Percentiles rank a stretch among this genome's conserved stretches.
Evolutionary conservation across 2,888 invertebrate genomes (phyloP).

Genomic region (Teleiodes luculella): DNA sequence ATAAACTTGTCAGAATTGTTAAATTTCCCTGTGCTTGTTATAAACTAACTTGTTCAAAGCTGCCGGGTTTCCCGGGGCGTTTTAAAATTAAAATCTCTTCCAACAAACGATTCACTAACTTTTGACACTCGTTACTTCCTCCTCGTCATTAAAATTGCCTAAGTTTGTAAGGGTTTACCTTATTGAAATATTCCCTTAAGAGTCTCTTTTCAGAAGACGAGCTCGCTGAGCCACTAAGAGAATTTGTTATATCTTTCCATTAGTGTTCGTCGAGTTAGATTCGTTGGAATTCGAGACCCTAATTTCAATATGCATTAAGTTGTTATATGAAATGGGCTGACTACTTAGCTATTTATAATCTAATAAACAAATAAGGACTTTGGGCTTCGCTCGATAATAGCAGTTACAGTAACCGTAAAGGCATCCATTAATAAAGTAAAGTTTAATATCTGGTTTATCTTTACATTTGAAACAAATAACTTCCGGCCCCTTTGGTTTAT

Average conservation of each 20-base stretch:
- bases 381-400: no score
- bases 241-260: conserved; percentile 32
- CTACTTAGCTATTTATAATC: no score
- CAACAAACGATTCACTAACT: neutral
- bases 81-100: neutral
- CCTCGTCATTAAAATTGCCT: neutral
- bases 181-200: conserved; percentile 10
- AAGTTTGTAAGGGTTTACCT: neutral
- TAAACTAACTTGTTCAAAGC: neutral
- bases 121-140: neutral
- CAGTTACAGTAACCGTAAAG: no score
- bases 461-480: neutral
- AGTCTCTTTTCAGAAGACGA: conserved; percentile 32
- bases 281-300: neutral
- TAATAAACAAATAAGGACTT: no score
- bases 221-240: conserved; percentile 40
- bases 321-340: no score
- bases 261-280: neutral
- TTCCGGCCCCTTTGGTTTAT: neutral
- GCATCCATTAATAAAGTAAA: no score
- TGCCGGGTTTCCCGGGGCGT: neutral
- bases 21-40: neutral
- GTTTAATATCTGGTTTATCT: neutral
- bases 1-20: neutral
- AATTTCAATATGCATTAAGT: no score